phyloP scores from a whole-genome alignment of 92 coral and sea anemone species.

The Siderastrea radians region DNA sequence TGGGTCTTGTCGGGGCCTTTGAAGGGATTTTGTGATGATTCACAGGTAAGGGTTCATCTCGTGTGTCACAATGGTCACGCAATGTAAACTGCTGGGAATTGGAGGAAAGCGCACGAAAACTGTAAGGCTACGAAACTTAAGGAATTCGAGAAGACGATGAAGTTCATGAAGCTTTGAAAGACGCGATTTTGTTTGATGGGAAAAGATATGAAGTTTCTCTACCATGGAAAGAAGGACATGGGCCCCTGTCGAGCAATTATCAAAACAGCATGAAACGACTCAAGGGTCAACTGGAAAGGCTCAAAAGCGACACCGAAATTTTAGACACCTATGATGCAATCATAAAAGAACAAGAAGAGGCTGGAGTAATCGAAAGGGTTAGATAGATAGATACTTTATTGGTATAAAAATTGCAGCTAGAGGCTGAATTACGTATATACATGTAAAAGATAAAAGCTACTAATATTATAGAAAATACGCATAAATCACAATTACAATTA shows the following conservation, averaged over 20 bases:
- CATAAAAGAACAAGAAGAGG: conserved; percentile 24
- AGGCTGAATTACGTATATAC: too few species aligned
- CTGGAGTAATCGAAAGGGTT: conserved; percentile 24
- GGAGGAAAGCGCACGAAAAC: not conserved
- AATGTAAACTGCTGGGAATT: not conserved
- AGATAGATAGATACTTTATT: too few species aligned
- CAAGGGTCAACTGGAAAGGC: not conserved
- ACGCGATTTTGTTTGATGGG: conserved; percentile 5
- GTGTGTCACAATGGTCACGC: not conserved
- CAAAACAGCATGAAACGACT: conserved; percentile 37
- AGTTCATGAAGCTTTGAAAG: conserved; percentile 34
- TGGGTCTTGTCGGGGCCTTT: conserved; percentile 20
- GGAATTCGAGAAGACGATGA: not conserved
- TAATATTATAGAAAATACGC: too few species aligned
- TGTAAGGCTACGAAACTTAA: not conserved
- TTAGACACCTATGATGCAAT: not conserved
- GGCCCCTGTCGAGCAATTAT: conserved; percentile 36
- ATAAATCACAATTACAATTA: too few species aligned
- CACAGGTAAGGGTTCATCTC: not conserved
- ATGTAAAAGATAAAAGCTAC: too few species aligned
- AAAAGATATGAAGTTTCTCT: conserved; percentile 20
- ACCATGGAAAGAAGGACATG: conserved; percentile 6
- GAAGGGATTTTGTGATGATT: not conserved
- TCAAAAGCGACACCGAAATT: not conserved
- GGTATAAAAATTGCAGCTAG: too few species aligned